Evolutionary conservation across 2,113 vertebrate species (phyloP).

Genomic region (Xiphophorus couchianus): DNA sequence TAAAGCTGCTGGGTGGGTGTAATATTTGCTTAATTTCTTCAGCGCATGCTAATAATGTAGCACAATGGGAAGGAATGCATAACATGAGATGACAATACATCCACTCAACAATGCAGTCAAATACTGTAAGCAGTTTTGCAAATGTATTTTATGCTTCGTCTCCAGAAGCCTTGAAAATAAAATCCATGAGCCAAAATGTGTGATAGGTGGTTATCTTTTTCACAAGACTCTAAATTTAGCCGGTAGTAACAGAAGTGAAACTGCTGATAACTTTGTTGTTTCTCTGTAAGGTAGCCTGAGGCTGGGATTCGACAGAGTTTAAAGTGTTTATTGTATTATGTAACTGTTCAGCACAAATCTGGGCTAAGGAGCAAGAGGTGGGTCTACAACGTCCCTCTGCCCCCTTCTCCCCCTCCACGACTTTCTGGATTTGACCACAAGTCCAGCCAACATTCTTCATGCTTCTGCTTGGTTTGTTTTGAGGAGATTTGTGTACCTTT

Average conservation of each 20-base stretch:
- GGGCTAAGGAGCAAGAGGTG: conserved; percentile 61
- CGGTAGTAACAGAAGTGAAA: conserved; percentile 40
- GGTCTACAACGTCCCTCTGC: conserved; percentile 43
- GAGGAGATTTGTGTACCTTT: conserved; percentile 42
- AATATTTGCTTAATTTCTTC: conserved; percentile 44
- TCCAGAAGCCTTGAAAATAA: conserved; percentile 9
- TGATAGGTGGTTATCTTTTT: conserved; percentile 7
- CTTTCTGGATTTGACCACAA: conserved; percentile 57
- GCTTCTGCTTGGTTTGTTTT: conserved; percentile 45
- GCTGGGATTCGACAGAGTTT: conserved; percentile 59
- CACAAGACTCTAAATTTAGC: conserved; percentile 33
- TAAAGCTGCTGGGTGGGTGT: conserved; percentile 15
- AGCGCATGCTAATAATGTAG: conserved; percentile 16
- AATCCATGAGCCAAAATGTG: conserved; percentile 16
- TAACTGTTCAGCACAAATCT: conserved; percentile 66
- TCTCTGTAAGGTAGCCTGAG: conserved; percentile 32
- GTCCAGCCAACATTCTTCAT: conserved; percentile 67
- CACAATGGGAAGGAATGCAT: conserved; percentile 52
- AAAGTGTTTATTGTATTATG: conserved; percentile 76
- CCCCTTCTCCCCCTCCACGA: conserved; percentile 46
- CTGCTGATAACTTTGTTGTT: conserved; percentile 39
- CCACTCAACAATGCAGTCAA: conserved; percentile 27
- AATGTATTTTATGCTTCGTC: conserved; percentile 6
- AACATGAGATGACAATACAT: conserved; percentile 62
- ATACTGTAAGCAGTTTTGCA: conserved; percentile 16